These are phyloP conservation scores for Porites evermanni DNA, from an alignment of 92 coral and sea anemone species.

Conservation along the genomic window DNA sequence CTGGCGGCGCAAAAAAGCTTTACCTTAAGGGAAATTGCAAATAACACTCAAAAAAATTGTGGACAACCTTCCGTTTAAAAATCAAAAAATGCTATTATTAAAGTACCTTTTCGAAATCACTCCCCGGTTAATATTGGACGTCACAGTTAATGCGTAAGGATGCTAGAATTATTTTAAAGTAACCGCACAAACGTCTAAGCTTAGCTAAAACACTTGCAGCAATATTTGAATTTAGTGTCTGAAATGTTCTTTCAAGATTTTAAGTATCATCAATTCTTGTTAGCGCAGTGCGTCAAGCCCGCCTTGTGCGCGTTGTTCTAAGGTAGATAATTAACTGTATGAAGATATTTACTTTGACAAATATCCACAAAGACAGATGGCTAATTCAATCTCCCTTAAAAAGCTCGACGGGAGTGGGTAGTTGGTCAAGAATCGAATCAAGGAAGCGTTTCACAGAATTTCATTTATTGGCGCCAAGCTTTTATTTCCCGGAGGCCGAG, in stretches of 20 bases:
- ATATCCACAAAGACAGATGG: constrained; percentile 37
- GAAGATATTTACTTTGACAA: constrained; percentile 29
- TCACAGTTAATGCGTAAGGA: neutral
- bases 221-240: neutral
- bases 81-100: neutral
- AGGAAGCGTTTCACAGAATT: constrained; percentile 24
- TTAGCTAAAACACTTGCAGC: neutral
- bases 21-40: neutral
- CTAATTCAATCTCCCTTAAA: constrained; percentile 13
- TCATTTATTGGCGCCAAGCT: constrained; percentile 39
- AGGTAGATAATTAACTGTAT: constrained; percentile 15
- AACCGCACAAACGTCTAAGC: neutral
- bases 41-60: neutral
- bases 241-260: neutral
- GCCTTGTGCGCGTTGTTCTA: neutral
- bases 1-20: constrained; percentile 1
- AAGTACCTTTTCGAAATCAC: neutral
- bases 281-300: too few relatives aligned
- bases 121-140: neutral
- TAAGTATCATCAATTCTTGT: neutral
- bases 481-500: constrained; percentile 29
- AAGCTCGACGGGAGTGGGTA: constrained; percentile 35
- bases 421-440: neutral
- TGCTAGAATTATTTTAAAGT: neutral
- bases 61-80: neutral